Base-by-base conservation (phyloP, 2,888 invertebrate species). In the Amblyteles armatorius region DNA sequence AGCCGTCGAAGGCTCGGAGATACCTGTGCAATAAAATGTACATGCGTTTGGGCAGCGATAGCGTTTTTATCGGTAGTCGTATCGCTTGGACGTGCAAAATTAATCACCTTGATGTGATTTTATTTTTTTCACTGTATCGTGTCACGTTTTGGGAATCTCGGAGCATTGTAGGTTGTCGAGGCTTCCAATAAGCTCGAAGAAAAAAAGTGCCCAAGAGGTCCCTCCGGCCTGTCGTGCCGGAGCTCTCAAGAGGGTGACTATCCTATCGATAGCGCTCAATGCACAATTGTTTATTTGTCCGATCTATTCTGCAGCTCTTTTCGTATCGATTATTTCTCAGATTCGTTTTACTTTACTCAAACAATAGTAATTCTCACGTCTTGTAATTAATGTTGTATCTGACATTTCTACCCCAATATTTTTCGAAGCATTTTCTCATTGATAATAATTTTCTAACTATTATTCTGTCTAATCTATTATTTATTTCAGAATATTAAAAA, bases 241-340 rank as follows among this genome's bases (percentile, higher is more conserved):
- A 52, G 19, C 52, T 19, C 50, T n/a, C n/a, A 52, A 19, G 50
- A 19, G 50, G 3, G 48, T 48, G 13, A 48, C 44, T 48, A 48
- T n/a, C n/a, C 44, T 44, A 48, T 13, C 48, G 68, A 68, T 68
- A 44, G 44, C 68, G 2, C 68, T 68, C n/a, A 5, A 50, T 50
- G 50, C n/a, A n/a, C n/a, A n/a, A 50, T 50, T 16, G n/a, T 50
- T 52, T 52, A 6, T 52, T 52, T 22, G 2, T 13, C 16, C 50
- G 19, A 52, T 52, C 19, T 26, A 52, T 52, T 19, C 5, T 19
- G 19, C n/a, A 19, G n/a, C 7, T 52, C 52, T 19, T 55, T 55
- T 55, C 6, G 33, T 33, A 33, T 33, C 33, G 33, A 33, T 33
- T 33, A 33, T 33, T 33, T 33, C 33, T 33, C 33, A 33, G 6